Evolutionary conservation across 2,113 vertebrate species (phyloP).

Genomic region (cat (Felis catus)): DNA sequence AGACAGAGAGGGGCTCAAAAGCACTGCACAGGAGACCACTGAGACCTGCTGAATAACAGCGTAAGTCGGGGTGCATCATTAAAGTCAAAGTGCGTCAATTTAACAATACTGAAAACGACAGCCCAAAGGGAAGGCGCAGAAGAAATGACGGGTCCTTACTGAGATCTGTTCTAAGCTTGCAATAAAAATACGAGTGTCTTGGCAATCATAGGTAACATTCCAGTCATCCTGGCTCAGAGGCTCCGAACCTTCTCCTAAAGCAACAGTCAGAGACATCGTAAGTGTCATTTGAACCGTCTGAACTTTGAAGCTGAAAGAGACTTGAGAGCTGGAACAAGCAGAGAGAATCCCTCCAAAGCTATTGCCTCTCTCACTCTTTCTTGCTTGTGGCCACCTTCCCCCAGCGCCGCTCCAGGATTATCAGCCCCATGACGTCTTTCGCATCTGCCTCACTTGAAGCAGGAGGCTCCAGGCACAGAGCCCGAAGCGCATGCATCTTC

Average conservation of each 20-base stretch:
- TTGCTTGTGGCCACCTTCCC: neutral
- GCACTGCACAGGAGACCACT: neutral
- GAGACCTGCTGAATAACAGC: neutral
- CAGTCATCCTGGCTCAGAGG: constrained; percentile 66
- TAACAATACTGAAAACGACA: constrained; percentile 74
- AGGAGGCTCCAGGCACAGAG: neutral
- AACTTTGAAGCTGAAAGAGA: constrained; percentile 70
- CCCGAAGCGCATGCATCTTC: neutral
- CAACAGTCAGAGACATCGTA: constrained; percentile 59
- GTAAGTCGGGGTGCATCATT: neutral
- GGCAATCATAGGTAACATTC: constrained; percentile 71
- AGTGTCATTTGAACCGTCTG: constrained; percentile 8
- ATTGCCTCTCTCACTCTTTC: neutral
- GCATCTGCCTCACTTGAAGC: neutral
- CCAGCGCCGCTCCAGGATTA: neutral
- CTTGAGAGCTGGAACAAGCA: constrained; percentile 24
- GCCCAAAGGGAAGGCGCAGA: constrained; percentile 72
- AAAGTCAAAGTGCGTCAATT: constrained; percentile 68
- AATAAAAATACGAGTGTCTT: constrained; percentile 74
- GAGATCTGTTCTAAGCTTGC: constrained; percentile 54
- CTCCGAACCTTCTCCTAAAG: constrained; percentile 77
- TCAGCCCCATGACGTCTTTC: neutral
- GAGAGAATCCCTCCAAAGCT: neutral
- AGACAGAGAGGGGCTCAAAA: neutral
- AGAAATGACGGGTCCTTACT: constrained; percentile 55